Evolutionary conservation across 1,140 invertebrate species (phyloP).

Genomic region (Nixonia krombeini): DNA sequence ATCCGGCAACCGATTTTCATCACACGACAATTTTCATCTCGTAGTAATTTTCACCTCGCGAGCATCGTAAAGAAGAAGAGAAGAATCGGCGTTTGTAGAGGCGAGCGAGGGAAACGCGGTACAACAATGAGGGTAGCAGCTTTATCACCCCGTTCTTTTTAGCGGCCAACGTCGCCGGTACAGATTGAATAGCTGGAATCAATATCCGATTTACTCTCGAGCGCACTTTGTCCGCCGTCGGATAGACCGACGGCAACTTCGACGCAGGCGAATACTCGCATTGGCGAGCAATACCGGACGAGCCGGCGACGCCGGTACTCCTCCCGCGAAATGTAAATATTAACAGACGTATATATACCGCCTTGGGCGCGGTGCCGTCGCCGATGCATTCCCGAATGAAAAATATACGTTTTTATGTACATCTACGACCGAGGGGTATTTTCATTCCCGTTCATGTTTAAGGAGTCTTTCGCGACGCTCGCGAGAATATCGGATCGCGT

Average conservation of each 20-base stretch:
- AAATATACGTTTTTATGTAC: slow-evolving; percentile 46
- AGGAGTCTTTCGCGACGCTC: slow-evolving; percentile 33
- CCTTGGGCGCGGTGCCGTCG: slow-evolving; percentile 35
- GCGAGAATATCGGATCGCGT: slow-evolving; percentile 27
- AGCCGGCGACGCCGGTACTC: no score
- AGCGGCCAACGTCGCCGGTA: slow-evolving; percentile 48
- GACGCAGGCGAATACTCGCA: slow-evolving; percentile 47
- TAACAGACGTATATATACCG: slow-evolving; percentile 47
- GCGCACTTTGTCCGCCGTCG: slow-evolving; percentile 38
- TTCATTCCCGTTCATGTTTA: slow-evolving; percentile 22
- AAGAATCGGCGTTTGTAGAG: slow-evolving; percentile 10
- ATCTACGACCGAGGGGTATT: slow-evolving; percentile 39
- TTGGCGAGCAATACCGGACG: slow-evolving; percentile 45
- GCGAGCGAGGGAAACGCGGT: slow-evolving; percentile 30
- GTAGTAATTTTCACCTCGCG: no score
- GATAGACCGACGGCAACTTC: slow-evolving; percentile 32
- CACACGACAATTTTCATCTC: no score
- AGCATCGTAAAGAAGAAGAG: no score
- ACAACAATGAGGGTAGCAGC: slow-evolving; percentile 42
- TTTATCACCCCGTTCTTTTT: slow-evolving; percentile 46
- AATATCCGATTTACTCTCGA: slow-evolving; percentile 60
- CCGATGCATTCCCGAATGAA: slow-evolving; percentile 45
- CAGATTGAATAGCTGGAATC: slow-evolving; percentile 58
- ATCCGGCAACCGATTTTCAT: no score
- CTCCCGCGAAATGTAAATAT: slow-evolving; percentile 46